Evolutionary conservation across 2,797 vertebrate species (phyloP).

Genomic region (Spinibarbus caldwelli): DNA sequence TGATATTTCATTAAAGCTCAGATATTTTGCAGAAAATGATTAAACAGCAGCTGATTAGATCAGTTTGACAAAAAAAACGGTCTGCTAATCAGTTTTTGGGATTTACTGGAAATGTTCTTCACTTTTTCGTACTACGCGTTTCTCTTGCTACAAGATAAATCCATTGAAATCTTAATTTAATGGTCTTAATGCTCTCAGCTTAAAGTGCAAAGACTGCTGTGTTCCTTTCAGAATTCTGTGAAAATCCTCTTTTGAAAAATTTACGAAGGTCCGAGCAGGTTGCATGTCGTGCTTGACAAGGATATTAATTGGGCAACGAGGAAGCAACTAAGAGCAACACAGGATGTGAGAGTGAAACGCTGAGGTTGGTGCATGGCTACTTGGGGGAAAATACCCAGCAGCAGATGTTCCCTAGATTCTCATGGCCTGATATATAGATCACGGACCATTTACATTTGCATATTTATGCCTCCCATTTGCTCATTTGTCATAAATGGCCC

Average conservation of each 20-base stretch:
- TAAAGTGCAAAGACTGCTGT: constrained; percentile 2
- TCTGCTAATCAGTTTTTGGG: not conserved
- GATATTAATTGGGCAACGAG: constrained; percentile 58
- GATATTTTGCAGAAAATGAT: not conserved
- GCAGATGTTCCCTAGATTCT: constrained; percentile 59
- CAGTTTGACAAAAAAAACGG: not conserved
- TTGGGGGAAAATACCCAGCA: constrained; percentile 39
- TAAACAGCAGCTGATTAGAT: not conserved
- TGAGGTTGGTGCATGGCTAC: constrained; percentile 45
- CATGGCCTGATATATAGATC: constrained; percentile 49
- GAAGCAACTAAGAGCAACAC: constrained; percentile 55
- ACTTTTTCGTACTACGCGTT: not conserved
- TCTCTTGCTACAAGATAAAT: not conserved
- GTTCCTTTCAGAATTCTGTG: not conserved
- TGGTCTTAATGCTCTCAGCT: not conserved
- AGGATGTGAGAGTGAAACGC: constrained; percentile 47
- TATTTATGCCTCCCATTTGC: constrained; percentile 56
- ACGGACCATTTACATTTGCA: constrained; percentile 56
- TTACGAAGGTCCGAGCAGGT: constrained; percentile 25
- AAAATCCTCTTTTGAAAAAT: constrained; percentile 4
- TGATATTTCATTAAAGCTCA: not conserved
- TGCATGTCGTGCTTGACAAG: constrained; percentile 45
- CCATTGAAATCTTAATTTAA: not conserved
- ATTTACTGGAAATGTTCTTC: not conserved
- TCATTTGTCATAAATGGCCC: constrained; percentile 47